Evolutionary conservation across 2,113 vertebrate genomes (phyloP).

Genomic region (Oncorhynchus nerka): DNA sequence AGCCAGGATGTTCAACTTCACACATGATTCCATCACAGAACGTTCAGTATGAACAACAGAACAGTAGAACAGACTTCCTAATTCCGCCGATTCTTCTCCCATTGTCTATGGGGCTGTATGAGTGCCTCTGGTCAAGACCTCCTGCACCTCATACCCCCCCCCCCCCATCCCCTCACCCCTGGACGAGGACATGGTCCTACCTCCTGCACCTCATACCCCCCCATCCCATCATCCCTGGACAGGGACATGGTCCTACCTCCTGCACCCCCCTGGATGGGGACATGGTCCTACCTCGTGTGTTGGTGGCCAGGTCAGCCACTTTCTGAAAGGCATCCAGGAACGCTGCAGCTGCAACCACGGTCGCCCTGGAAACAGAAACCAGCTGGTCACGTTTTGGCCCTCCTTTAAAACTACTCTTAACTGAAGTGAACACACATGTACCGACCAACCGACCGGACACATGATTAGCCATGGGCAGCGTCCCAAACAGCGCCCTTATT

Average conservation of each 20-base stretch:
- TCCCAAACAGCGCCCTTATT: too few species aligned
- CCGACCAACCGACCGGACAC: neutral
- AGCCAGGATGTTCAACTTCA: too few species aligned
- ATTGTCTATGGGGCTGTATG: neutral
- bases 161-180: too few species aligned
- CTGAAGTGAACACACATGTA: neutral
- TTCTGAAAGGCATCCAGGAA: slow-evolving; percentile 85
- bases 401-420: neutral
- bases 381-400: neutral
- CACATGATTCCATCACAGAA: too few species aligned
- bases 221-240: too few species aligned
- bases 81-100: neutral
- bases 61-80: neutral
- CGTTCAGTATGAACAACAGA: neutral
- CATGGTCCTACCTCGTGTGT: slow-evolving; percentile 75
- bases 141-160: neutral
- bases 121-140: neutral
- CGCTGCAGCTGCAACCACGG: slow-evolving; percentile 71
- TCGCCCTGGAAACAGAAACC: slow-evolving; percentile 62
- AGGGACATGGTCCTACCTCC: too few species aligned
- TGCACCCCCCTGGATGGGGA: neutral
- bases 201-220: too few species aligned
- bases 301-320: slow-evolving; percentile 81
- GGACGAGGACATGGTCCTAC: too few species aligned
- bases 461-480: neutral